Evolutionary conservation across 2,113 vertebrate genomes (phyloP).

Genomic region (Oryctolagus cuniculus): DNA sequence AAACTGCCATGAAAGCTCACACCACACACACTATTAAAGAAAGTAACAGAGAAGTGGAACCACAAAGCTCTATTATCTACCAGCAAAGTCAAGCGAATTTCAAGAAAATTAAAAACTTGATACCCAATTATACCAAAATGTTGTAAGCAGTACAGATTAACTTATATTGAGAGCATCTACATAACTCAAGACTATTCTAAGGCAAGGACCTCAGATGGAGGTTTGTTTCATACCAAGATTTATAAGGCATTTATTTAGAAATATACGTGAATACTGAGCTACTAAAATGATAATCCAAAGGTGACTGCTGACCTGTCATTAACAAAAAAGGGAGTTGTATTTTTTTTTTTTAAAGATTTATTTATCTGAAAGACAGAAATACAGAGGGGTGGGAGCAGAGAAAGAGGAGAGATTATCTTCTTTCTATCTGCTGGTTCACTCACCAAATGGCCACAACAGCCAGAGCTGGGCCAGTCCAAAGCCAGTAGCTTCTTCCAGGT

Average conservation of each 20-base stretch:
- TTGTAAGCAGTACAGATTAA: slow-evolving; percentile 63
- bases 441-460: too few relatives aligned
- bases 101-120: slow-evolving; percentile 63
- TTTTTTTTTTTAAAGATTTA: too few relatives aligned
- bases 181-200: slow-evolving; percentile 12
- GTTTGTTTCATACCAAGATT: slow-evolving; percentile 50
- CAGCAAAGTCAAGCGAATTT: slow-evolving; percentile 44
- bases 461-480: too few relatives aligned
- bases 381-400: too few relatives aligned
- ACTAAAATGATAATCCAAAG: slow-evolving; percentile 38
- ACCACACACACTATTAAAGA: background rate
- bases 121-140: slow-evolving; percentile 63
- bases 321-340: slow-evolving; percentile 28
- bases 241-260: slow-evolving; percentile 46
- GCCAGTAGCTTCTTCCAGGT: too few relatives aligned
- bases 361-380: too few relatives aligned
- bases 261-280: background rate
- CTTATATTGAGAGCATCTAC: slow-evolving; percentile 45
- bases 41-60: slow-evolving; percentile 28
- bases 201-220: background rate
- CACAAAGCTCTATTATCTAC: slow-evolving; percentile 38
- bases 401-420: too few relatives aligned
- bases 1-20: background rate
- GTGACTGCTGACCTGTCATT: background rate
- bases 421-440: too few relatives aligned